These are phyloP conservation scores for Calameuta pallipes DNA, from an alignment of 2,888 invertebrate genomes.

Conservation along the genomic window DNA sequence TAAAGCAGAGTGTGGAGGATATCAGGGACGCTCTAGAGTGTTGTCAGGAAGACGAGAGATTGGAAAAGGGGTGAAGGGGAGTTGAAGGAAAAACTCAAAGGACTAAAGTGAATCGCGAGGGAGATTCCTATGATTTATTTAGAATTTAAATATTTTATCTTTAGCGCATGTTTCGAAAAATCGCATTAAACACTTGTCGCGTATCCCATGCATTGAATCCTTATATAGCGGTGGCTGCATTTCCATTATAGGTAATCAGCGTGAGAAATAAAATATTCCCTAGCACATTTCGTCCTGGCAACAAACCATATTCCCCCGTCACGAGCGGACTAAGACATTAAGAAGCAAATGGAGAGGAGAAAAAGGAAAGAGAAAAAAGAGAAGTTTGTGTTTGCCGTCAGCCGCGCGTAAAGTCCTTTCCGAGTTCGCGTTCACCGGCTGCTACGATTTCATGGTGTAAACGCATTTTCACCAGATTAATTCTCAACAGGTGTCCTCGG, in stretches of 20 bases:
- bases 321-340: neutral
- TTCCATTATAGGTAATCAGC: neutral
- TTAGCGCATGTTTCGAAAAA: slow-evolving; percentile 34
- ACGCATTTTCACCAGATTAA: neutral
- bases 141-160: slow-evolving; percentile 38
- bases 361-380: neutral
- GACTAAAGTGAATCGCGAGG: neutral
- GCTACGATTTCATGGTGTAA: neutral
- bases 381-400: neutral
- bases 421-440: neutral
- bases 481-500: slow-evolving; percentile 7
- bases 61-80: neutral
- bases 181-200: slow-evolving; percentile 34
- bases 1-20: neutral
- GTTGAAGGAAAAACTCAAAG: neutral
- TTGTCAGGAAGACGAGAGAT: neutral
- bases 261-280: neutral
- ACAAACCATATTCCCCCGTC: neutral
- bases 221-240: slow-evolving; percentile 3
- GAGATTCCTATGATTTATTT: slow-evolving; percentile 40
- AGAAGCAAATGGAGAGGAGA: neutral
- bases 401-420: neutral
- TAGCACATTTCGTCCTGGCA: neutral
- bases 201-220: slow-evolving; percentile 16
- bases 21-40: neutral